Base-by-base conservation (phyloP, 2,797 vertebrate species). In the Coregonus ussuriensis region DNA sequence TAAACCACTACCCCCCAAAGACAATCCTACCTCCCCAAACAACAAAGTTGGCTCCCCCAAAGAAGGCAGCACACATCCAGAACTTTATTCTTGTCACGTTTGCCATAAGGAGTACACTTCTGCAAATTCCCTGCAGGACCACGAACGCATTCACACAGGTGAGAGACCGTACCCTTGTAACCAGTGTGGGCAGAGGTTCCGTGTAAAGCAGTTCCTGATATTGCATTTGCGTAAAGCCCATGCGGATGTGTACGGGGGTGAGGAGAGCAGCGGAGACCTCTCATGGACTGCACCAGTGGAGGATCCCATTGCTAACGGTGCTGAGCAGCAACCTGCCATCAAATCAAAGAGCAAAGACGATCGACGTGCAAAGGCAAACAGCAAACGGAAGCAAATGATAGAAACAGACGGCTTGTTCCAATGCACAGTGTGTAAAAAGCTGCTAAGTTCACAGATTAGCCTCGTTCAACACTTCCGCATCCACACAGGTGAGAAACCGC, bases 401-500 rank as follows among this genome's bases (percentile, higher is more conserved):
- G 59, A 29, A 63, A 63, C 25, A 25, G 59, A 63, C n/a, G 59
- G 59, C 3, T 3, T 63, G 83, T 29, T 89, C 52, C 62, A 6
- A 0, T 90, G 85, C 71, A 33, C 1, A 0, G 0, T 56, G n/a
- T 91, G 88, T 71, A 14, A 70, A 25, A 85, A 75, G 77, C 1
- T 77, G 0, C 0, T 16, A 1, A 80, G 0, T 65, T 71, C 0
- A 33, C 76, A 77, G 72, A 6, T 0, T 3, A 0, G 2, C 1
- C 35, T 88, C 33, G 65, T 76, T 11, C 66, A 86, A 71, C 89
- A 92, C 68, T 70, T 73, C 31, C 47, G 71, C 59, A 74, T 75
- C 13, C 87, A 90, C 84, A 83, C 85, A 1, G 81, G 84, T 25
- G 88, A 89, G 47, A 88, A n/a, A 72, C 84, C 83, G 0, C 0